phyloP scores from a whole-genome alignment of 2,113 vertebrate genomes.

The Upupa epops region DNA sequence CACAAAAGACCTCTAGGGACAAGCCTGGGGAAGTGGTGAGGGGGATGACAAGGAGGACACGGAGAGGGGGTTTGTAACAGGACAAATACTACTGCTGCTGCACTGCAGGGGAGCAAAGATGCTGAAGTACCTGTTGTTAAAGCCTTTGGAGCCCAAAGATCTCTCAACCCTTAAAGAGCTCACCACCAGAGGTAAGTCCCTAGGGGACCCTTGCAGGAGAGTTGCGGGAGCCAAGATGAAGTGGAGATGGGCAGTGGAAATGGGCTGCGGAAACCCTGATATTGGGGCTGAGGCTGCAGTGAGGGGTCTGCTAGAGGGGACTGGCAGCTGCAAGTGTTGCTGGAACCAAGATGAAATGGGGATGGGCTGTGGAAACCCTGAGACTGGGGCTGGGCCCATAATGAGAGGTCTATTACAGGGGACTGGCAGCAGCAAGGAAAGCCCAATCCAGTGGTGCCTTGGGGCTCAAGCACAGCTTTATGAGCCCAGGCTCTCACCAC shows the following conservation, averaged over 20 bases:
- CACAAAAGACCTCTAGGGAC: background rate
- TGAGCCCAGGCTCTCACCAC: background rate
- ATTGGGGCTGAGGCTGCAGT: background rate
- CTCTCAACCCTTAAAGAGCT: background rate
- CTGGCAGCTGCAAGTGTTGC: too few relatives aligned
- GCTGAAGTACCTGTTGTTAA: background rate
- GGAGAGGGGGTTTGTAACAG: background rate
- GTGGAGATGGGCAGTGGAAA: too few relatives aligned
- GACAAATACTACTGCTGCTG: background rate
- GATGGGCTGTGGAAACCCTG: background rate
- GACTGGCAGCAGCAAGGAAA: background rate
- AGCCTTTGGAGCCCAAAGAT: background rate
- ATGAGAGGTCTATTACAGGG: background rate
- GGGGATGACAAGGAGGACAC: background rate
- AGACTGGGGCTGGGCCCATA: background rate
- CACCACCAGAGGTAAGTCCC: background rate
- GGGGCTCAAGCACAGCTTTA: background rate
- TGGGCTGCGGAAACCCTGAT: background rate
- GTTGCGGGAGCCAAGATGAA: background rate
- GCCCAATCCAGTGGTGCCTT: background rate
- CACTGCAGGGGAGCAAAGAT: background rate
- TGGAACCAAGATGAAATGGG: background rate
- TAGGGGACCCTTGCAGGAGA: background rate
- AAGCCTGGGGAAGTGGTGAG: background rate
- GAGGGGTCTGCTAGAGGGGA: background rate